Evolutionary conservation across 1,140 invertebrate species (phyloP).

Genomic region (Planococcus citri): DNA sequence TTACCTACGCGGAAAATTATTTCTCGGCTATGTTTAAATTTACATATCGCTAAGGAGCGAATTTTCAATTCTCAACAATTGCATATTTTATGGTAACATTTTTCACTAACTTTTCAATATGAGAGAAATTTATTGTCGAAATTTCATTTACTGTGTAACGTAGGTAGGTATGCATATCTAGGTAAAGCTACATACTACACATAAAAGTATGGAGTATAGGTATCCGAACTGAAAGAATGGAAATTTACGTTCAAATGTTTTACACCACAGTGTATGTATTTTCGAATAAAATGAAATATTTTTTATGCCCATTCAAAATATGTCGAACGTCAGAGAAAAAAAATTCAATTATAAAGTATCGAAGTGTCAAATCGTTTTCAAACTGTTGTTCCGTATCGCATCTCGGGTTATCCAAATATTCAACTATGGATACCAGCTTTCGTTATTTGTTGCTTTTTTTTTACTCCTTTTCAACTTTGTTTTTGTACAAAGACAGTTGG

Average conservation of each 20-base stretch:
- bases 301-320: background rate
- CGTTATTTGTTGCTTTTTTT: background rate
- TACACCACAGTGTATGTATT: background rate
- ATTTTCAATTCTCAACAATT: conserved; percentile 17
- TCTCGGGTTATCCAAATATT: background rate
- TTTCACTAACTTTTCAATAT: conserved; percentile 2
- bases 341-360: conserved; percentile 8
- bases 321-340: background rate
- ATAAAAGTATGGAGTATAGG: no score
- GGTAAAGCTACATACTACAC: no score
- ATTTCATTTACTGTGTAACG: conserved; percentile 13
- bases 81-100: conserved; percentile 16
- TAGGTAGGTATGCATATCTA: no score
- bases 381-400: background rate
- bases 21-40: conserved; percentile 14
- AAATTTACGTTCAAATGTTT: background rate
- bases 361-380: conserved; percentile 2
- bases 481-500: no score
- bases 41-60: background rate
- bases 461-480: no score
- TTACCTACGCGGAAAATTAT: conserved; percentile 4
- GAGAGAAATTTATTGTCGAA: conserved; percentile 14
- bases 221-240: background rate
- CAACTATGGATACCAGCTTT: background rate
- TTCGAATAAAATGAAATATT: no score